Evolutionary conservation across 2,888 invertebrate genomes (phyloP).

Genomic region (Taenaris catops): DNA sequence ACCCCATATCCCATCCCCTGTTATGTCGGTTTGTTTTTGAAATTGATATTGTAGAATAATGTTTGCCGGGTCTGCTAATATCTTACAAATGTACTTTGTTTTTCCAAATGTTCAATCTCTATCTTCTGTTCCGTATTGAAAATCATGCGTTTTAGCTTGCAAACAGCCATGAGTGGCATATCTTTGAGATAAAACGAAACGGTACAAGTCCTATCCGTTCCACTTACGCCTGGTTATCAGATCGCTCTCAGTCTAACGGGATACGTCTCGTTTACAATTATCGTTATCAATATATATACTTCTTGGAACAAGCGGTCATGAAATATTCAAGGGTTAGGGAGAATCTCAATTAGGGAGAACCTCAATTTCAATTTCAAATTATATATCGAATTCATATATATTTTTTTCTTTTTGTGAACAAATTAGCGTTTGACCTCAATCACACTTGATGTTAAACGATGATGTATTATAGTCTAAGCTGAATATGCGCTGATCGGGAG

Average conservation of each 20-base stretch:
- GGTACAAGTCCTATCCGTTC: constrained; percentile 41
- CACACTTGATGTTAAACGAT: constrained; percentile 1
- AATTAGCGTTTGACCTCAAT: constrained; percentile 12
- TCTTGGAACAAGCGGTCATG: constrained; percentile 21
- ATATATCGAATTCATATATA: constrained; percentile 7
- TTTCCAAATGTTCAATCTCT: too few relatives aligned
- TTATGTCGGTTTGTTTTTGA: too few relatives aligned
- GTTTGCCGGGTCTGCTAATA: too few relatives aligned
- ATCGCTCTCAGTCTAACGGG: constrained; percentile 32
- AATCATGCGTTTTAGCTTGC: too few relatives aligned
- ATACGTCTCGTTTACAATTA: constrained; percentile 33
- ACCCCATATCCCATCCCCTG: too few relatives aligned
- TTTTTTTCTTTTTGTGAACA: too few relatives aligned
- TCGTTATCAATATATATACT: constrained; percentile 23
- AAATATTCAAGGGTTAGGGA: constrained; percentile 26
- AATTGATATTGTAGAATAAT: too few relatives aligned
- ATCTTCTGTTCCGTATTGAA: too few relatives aligned
- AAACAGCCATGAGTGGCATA: too few relatives aligned
- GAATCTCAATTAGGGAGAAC: constrained; percentile 22
- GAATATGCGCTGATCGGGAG: too few relatives aligned
- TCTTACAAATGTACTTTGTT: too few relatives aligned
- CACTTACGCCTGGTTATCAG: constrained; percentile 39
- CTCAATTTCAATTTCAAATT: constrained; percentile 13
- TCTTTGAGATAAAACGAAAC: constrained; percentile 29
- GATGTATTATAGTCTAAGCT: too few relatives aligned